These are phyloP conservation scores for Zhengitettix transpicula DNA, from an alignment of 2,888 invertebrate genomes.

Conservation along the genomic window DNA sequence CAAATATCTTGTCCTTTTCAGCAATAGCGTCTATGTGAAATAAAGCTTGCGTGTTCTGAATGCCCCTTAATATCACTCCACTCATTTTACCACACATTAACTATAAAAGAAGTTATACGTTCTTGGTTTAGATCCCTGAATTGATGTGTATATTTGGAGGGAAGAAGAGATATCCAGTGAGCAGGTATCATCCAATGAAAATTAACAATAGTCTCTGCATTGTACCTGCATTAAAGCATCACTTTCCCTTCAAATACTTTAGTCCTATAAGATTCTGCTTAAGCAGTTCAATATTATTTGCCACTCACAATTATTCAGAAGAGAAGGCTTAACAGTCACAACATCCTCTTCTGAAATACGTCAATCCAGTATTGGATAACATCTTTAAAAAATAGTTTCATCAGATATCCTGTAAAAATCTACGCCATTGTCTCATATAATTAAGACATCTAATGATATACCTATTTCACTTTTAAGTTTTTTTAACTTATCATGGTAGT, in stretches of 20 bases:
- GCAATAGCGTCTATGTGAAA: too few species aligned
- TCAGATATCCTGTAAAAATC: conserved; percentile 5
- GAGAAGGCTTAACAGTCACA: too few species aligned
- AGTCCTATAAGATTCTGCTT: too few species aligned
- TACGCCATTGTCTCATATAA: conserved; percentile 3
- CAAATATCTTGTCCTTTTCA: too few species aligned
- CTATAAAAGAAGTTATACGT: conserved; percentile 7
- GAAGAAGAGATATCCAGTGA: neutral
- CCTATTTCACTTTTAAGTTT: neutral
- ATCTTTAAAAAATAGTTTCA: conserved; percentile 1
- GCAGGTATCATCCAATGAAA: neutral
- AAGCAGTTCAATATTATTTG: too few species aligned
- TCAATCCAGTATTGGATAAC: neutral
- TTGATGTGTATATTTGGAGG: conserved; percentile 2
- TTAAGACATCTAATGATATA: neutral
- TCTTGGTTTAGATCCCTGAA: conserved; percentile 8
- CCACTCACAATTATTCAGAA: too few species aligned
- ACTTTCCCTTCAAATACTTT: neutral
- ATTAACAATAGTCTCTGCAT: neutral
- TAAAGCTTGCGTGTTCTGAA: neutral
- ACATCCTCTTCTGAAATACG: neutral
- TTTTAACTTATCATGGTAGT: neutral
- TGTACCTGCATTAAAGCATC: neutral
- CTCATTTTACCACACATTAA: neutral
- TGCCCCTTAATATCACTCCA: neutral